phyloP scores from a whole-genome alignment of 2,797 vertebrate species.

The Poecilia velifera region DNA sequence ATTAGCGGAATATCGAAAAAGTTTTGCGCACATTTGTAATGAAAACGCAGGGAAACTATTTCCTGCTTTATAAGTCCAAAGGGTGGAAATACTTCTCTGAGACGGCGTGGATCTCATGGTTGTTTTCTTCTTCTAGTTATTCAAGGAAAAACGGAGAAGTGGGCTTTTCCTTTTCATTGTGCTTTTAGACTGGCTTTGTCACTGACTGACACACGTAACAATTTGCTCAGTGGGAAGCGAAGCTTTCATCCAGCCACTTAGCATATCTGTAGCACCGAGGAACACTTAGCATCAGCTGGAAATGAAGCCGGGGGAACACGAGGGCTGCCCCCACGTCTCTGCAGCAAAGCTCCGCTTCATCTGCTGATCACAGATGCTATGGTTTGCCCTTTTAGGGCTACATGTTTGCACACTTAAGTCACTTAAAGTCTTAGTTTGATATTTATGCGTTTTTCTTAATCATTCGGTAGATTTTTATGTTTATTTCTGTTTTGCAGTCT shows the following conservation, averaged over 20 bases:
- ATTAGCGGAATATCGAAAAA: too few species aligned
- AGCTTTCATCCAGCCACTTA: slow-evolving; percentile 38
- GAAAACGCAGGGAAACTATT: neutral
- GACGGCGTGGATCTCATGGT: neutral
- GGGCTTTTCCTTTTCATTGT: slow-evolving; percentile 38
- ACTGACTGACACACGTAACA: slow-evolving; percentile 56
- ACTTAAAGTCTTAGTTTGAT: neutral
- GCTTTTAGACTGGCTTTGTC: slow-evolving; percentile 36
- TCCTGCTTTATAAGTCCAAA: neutral
- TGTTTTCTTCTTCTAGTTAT: slow-evolving; percentile 13
- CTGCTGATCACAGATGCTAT: neutral
- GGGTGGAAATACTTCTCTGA: neutral
- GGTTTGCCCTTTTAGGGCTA: neutral
- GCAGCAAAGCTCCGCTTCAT: neutral
- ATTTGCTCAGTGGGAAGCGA: slow-evolving; percentile 54
- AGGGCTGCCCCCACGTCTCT: neutral
- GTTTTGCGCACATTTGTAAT: too few species aligned
- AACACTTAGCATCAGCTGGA: slow-evolving; percentile 12
- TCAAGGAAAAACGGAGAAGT: slow-evolving; percentile 15
- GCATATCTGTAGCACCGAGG: slow-evolving; percentile 43
- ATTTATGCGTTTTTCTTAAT: neutral
- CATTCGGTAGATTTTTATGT: neutral
- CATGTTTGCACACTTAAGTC: neutral
- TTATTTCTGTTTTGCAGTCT: too few species aligned
- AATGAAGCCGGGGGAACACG: neutral